phyloP scores from a whole-genome alignment of 2,797 vertebrate species.

The Masticophis lateralis region DNA sequence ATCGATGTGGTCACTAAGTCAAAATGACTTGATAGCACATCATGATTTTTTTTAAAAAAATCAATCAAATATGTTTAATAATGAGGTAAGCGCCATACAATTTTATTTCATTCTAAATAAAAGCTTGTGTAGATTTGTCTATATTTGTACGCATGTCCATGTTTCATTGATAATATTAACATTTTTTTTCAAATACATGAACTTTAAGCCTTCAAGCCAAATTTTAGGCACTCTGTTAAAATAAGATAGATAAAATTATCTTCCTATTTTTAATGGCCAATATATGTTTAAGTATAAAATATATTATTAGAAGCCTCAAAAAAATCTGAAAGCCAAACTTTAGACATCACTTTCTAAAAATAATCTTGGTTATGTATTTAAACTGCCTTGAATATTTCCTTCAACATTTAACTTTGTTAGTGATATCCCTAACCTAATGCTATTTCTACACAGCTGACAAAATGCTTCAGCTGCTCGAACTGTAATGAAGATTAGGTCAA shows the following conservation, averaged over 20 bases:
- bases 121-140: neutral
- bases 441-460: conserved; percentile 24
- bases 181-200: neutral
- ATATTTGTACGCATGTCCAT: neutral
- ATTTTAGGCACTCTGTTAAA: neutral
- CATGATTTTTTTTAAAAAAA: neutral
- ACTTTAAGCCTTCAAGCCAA: neutral
- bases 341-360: conserved; percentile 20
- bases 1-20: neutral
- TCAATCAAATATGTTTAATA: neutral
- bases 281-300: neutral
- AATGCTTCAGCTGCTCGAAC: conserved; percentile 14
- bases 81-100: neutral
- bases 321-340: conserved; percentile 10
- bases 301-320: neutral
- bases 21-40: neutral
- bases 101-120: neutral
- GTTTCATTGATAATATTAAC: neutral
- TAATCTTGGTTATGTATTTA: conserved; percentile 14
- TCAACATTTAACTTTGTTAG: conserved; percentile 17
- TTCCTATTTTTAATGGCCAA: neutral
- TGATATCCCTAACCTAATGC: conserved; percentile 6
- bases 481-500: conserved; percentile 28
- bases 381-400: conserved; percentile 9
- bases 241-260: neutral